Base-by-base conservation (phyloP, 2,888 invertebrate species). In the Sylvicola cinctus region DNA sequence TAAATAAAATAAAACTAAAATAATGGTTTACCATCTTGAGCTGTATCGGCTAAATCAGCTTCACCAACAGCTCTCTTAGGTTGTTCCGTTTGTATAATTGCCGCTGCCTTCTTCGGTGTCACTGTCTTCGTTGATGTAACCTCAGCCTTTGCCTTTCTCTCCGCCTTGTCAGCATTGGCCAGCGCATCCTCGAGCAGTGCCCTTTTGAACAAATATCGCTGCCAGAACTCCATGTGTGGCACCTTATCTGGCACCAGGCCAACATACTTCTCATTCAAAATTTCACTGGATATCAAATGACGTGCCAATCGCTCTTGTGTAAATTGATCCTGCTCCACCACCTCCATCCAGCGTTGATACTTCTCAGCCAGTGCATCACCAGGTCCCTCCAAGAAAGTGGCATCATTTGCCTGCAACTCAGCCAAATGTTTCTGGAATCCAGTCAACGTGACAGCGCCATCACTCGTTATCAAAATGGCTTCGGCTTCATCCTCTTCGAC, bases 151-250 rank as follows among this genome's bases (percentile, higher is more conserved):
- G 49, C 44, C 52, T 58, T 41, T 49, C 66, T 55, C 52, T 68
- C 45, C 48, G 47, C 45, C 29, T 70, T 68, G 33, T 74, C 63
- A 39, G 70, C 66, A 20, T 75, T 68, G 6, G 76, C 75, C 44
- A 81, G 62, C 3, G 75, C 70, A 52, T 78, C 72, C 47, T 79
- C 73, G 2, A 81, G 56, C 31, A 79, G 56, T n/a, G 80, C 77
- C 48, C 80, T 74, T 48, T 77, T 74, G 60, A 80, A 85, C 46
- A 81, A 64, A 53, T 83, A 85, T 32, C 68, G 65, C 49, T 77
- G 72, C 84, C 84, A 85, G 55, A 84, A 85, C 39, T 74, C 64
- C 14, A 71, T 66, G 45, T 79, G 74, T 2, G 73, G 63, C 12
- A 83, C 75, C 30, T 68, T 65, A 35, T 68, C 66, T 4, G 77